Base-by-base conservation (phyloP, 2,113 vertebrate genomes). In the Macquaria australasica region DNA sequence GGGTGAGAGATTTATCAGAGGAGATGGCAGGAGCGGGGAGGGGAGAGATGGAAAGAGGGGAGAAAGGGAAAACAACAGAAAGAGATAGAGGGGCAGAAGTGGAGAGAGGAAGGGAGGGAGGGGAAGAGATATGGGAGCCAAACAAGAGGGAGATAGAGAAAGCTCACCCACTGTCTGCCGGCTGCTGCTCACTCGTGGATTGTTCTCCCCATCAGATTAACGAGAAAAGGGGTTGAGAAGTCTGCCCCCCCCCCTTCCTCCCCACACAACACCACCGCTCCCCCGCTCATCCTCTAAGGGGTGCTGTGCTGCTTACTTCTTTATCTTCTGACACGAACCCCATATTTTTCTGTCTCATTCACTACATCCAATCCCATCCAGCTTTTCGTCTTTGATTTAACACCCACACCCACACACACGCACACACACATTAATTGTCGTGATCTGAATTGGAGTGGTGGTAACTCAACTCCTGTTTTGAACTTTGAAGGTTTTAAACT, bases 1-100 rank as follows among this genome's bases (percentile, higher is more conserved):
- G 77, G 87, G 89, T 75, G 84, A 85, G 89, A 90, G 85, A 92
- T 92, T 91, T 88, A 94, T 91, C 87, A 86, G 81, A 91, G 78
- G 85, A 87, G 91, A 89, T 72, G 77, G 88, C 71, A 75, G 80
- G 79, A 82, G 72, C 25, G 28, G 71, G 76, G 53, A 77, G 85
- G 77, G 87, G 84, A 31, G 28, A 31, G 82, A 78, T 64, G 51
- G 87, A 72, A 68, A 67, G 82, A 76, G 82, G 48, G 53, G 73
- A 81, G 81, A 25, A 53, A 34, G 39, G 66, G 51, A 48, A 58
- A 45, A 84, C 45, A 51, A 63, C 58, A 48, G 83, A 16, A 23
- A 39, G 75, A 86, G 84, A 89, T 41, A 84, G 73, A 73, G 48
- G 55, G 53, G 66, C n/a, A 64, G 34, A 48, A 62, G 66, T 18